Evolutionary conservation across 1,140 invertebrate species (phyloP).

Genomic region (Solenopsis fugax): DNA sequence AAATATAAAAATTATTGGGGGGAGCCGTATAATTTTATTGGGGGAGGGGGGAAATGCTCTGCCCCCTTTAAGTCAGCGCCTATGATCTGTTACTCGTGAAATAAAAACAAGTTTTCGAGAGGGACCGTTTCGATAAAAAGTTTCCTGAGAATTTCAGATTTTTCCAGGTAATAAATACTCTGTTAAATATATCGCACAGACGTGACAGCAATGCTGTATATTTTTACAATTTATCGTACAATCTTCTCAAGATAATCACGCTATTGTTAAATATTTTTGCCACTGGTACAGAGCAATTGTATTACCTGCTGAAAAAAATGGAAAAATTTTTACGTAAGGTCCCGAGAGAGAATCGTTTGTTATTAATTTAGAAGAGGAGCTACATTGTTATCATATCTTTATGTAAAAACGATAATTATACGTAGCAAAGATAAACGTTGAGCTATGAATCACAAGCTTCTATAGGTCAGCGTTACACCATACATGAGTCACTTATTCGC

Average conservation of each 20-base stretch:
- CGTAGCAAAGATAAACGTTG: slow-evolving; percentile 5
- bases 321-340: neutral
- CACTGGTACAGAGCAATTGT: neutral
- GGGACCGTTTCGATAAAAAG: neutral
- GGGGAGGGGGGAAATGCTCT: no score
- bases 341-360: neutral
- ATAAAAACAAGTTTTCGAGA: neutral
- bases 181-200: neutral
- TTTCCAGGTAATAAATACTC: neutral
- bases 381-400: slow-evolving; percentile 1
- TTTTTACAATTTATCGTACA: slow-evolving; percentile 2
- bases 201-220: neutral
- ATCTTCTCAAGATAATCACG: neutral
- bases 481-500: slow-evolving; percentile 56
- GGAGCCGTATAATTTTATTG: no score
- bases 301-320: neutral
- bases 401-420: slow-evolving; percentile 36
- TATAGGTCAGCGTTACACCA: slow-evolving; percentile 48
- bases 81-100: neutral
- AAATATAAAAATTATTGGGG: no score
- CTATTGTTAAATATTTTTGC: neutral
- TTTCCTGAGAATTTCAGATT: neutral
- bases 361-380: neutral
- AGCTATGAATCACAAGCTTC: slow-evolving; percentile 51
- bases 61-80: no score